phyloP scores from a whole-genome alignment of 2,113 vertebrate genomes.

The Caranx melampygus region DNA sequence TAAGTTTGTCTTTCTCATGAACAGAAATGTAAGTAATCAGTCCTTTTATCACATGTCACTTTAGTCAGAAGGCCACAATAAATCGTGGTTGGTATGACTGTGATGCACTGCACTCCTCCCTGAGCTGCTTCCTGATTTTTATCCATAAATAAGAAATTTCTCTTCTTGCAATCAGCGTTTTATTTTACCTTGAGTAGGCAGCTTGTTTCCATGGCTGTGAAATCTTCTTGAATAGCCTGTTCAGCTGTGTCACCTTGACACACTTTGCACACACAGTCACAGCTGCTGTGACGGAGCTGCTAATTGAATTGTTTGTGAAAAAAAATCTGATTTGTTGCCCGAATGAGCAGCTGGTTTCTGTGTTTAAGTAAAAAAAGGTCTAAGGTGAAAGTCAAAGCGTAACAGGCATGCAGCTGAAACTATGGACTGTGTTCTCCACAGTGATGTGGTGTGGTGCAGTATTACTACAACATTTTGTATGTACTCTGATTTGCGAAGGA shows the following conservation, averaged over 20 bases:
- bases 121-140: background rate
- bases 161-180: background rate
- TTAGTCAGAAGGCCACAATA: conserved; percentile 21
- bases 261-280: conserved; percentile 59
- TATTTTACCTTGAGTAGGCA: conserved; percentile 24
- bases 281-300: conserved; percentile 59
- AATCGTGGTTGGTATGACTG: background rate
- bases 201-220: conserved; percentile 61
- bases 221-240: conserved; percentile 44
- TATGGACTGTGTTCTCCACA: background rate
- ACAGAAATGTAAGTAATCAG: conserved; percentile 37
- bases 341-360: conserved; percentile 68
- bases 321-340: conserved; percentile 68
- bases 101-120: background rate
- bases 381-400: conserved; percentile 61
- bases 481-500: background rate
- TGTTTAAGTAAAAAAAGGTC: conserved; percentile 53
- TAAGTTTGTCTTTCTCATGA: conserved; percentile 24
- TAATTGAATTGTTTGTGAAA: conserved; percentile 75
- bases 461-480: background rate
- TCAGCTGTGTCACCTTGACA: conserved; percentile 77
- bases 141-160: background rate
- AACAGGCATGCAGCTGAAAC: conserved; percentile 16
- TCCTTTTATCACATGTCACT: background rate
- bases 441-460: background rate